phyloP scores from a whole-genome alignment of 2,797 vertebrate species.

The Parauchenoglanis ngamensis region DNA sequence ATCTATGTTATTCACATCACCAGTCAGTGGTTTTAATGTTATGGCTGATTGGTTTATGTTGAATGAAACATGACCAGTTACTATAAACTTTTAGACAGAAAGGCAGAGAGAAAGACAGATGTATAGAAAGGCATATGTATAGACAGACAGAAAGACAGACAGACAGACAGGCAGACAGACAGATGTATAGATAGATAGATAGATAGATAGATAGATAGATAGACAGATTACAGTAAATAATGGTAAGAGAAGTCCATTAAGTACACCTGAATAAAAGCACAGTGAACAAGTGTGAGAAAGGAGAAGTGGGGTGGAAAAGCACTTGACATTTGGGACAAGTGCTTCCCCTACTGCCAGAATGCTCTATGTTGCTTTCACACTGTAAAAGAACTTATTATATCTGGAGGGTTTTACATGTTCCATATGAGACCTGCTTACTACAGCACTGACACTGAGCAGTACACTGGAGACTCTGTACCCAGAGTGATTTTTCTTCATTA shows the following conservation, averaged over 20 bases:
- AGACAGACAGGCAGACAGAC: neutral
- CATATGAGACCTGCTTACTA: conserved; percentile 29
- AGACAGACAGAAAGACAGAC: neutral
- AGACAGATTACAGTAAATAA: conserved; percentile 2
- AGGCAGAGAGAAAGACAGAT: neutral
- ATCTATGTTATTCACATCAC: no score
- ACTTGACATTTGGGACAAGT: conserved; percentile 30
- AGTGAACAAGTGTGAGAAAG: neutral
- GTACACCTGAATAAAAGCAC: neutral
- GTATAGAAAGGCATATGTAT: neutral
- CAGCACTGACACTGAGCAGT: conserved; percentile 33
- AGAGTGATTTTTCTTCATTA: conserved; percentile 25
- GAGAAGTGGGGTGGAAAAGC: conserved; percentile 27
- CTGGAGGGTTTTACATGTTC: conserved; percentile 33
- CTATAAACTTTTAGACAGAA: neutral
- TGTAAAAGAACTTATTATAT: conserved; percentile 30
- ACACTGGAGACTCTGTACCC: conserved; percentile 47
- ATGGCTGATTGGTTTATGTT: neutral
- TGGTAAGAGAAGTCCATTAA: neutral
- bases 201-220: neutral
- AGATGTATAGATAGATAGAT: neutral
- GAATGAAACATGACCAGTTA: neutral
- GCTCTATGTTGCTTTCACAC: neutral
- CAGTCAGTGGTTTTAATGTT: no score
- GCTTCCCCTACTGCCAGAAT: conserved; percentile 29